phyloP scores from a whole-genome alignment of 1,140 invertebrate genomes.

The Eurosta solidaginis region DNA sequence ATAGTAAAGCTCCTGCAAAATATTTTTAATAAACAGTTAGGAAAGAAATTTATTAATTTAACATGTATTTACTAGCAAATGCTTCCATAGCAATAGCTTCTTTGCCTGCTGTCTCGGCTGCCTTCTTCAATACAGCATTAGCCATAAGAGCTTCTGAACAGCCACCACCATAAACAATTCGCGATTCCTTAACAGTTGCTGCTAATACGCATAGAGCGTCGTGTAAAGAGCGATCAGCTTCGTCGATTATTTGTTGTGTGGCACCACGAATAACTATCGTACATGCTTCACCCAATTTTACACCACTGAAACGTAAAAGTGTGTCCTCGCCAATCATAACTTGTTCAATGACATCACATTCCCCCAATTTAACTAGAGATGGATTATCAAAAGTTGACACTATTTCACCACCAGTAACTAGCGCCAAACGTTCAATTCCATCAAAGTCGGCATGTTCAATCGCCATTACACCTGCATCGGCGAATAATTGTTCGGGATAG shows the following conservation, averaged over 20 bases:
- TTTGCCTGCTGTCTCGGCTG: slow-evolving; percentile 92
- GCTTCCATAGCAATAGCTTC: slow-evolving; percentile 97
- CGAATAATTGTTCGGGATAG: slow-evolving; percentile 99
- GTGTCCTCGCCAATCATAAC: slow-evolving; percentile 98
- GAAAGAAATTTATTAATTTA: background rate
- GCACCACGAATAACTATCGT: slow-evolving; percentile 96
- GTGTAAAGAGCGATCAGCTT: slow-evolving; percentile 97
- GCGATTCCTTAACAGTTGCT: slow-evolving; percentile 91
- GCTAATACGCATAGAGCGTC: slow-evolving; percentile 97
- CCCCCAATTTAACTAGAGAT: slow-evolving; percentile 88
- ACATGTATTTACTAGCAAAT: slow-evolving; percentile 69
- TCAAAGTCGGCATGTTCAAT: slow-evolving; percentile 99
- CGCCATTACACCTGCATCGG: slow-evolving; percentile 97
- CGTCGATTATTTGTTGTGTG: slow-evolving; percentile 99
- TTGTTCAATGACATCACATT: slow-evolving; percentile 95
- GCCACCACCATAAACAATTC: slow-evolving; percentile 90
- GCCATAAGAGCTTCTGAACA: slow-evolving; percentile 97
- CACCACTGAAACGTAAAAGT: slow-evolving; percentile 93
- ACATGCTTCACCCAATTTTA: slow-evolving; percentile 94
- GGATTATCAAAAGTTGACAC: slow-evolving; percentile 98
- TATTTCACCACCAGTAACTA: slow-evolving; percentile 98
- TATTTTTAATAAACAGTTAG: background rate
- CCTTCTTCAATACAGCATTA: slow-evolving; percentile 81
- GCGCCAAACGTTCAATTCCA: slow-evolving; percentile 94
- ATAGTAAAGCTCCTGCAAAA: slow-evolving; percentile 72